Percentiles rank a stretch among this genome's conserved stretches.
Evolutionary conservation across 1,140 invertebrate genomes (phyloP).

Genomic region (Drosophila melanogaster): Release_6_plus_ISO1_MT NT_033777.3:4843501-4844000

Average conservation of each 20-base stretch:
- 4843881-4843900: conserved; percentile 40
- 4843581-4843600: no score
- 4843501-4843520: no score
- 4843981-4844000: conserved; percentile 54
- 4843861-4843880: conserved; percentile 77
- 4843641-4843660: background rate
- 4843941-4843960: conserved; percentile 26
- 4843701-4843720: conserved; percentile 23
- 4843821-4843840: conserved; percentile 72
- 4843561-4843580: no score
- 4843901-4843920: conserved; percentile 30
- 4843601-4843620: no score
- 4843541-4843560: no score
- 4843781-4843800: conserved; percentile 22
- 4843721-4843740: conserved; percentile 55
- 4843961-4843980: conserved; percentile 8
- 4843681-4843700: conserved; percentile 78
- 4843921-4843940: conserved; percentile 30
- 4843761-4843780: conserved; percentile 78
- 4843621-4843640: no score
- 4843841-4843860: conserved; percentile 80
- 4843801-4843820: conserved; percentile 52
- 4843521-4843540: no score
- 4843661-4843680: conserved; percentile 14
- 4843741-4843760: conserved; percentile 63